Percentiles rank a stretch among this genome's conserved stretches.
phyloP scores from a whole-genome alignment of 2,888 invertebrate species.

The Acanthosepion pharaonis region DNA sequence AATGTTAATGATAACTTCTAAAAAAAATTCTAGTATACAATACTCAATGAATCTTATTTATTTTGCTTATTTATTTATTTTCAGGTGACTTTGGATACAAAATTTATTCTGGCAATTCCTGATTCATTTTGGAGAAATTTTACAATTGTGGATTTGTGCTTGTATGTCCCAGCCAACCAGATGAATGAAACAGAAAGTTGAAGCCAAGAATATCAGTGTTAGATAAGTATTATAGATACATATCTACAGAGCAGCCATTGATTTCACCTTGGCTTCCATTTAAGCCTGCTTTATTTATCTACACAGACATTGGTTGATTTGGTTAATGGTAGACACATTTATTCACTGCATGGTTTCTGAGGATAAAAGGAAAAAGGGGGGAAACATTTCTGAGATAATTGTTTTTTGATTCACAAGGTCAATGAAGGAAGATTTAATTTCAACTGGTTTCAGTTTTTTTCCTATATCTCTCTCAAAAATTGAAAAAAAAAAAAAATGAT shows the following conservation, averaged over 20 bases:
- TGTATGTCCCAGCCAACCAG: not conserved
- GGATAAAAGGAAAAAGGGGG: not conserved
- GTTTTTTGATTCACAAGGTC: not conserved
- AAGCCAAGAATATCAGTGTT: not conserved
- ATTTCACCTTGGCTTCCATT: not conserved
- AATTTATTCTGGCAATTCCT: not conserved
- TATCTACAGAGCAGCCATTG: not conserved
- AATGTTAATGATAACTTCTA: too few species aligned
- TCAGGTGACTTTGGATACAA: not conserved
- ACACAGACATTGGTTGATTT: not conserved
- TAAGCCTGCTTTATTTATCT: not conserved
- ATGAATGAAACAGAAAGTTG: not conserved
- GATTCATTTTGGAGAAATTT: not conserved
- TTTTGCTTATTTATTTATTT: not conserved
- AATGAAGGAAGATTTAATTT: not conserved
- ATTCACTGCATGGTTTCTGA: not conserved
- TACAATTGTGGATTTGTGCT: not conserved
- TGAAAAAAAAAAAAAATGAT: not conserved
- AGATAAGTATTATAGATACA: conserved; percentile 21
- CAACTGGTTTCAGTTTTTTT: not conserved
- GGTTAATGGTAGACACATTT: not conserved
- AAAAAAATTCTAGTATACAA: too few species aligned
- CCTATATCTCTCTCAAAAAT: not conserved
- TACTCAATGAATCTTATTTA: too few species aligned
- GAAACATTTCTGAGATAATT: not conserved